Conservation (phyloP, 2,888 invertebrate species). For the Acleris sparsana region DNA sequence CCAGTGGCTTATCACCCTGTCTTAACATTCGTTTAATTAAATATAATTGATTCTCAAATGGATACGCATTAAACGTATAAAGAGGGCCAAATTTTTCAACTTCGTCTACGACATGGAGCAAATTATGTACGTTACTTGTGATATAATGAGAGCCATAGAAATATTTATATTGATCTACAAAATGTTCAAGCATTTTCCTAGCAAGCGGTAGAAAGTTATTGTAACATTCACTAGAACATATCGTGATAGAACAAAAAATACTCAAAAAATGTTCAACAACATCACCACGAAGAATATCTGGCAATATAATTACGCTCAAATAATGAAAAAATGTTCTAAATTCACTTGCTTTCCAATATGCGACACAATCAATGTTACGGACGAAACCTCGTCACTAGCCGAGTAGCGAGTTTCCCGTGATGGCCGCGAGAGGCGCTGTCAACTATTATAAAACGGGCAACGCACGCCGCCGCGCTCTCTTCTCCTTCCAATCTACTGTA, state of each 20-base stretch:
- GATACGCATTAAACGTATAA: constrained; percentile 34
- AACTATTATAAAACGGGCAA: too few relatives aligned
- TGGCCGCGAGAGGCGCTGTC: too few relatives aligned
- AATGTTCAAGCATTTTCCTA: constrained; percentile 32
- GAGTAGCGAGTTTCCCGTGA: too few relatives aligned
- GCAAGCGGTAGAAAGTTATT: constrained; percentile 20
- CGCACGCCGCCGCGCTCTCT: too few relatives aligned
- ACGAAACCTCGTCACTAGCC: too few relatives aligned
- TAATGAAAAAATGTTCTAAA: constrained; percentile 41
- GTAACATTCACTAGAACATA: constrained; percentile 1
- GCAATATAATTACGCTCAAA: constrained; percentile 39
- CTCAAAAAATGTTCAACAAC: constrained; percentile 22
- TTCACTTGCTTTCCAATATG: constrained; percentile 44
- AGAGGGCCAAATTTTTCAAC: constrained; percentile 33
- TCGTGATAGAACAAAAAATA: background rate
- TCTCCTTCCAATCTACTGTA: too few relatives aligned
- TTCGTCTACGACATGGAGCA: constrained; percentile 30
- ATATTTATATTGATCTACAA: constrained; percentile 32
- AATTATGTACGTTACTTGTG: constrained; percentile 37
- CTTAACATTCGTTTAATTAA: constrained; percentile 38
- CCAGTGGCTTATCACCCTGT: constrained; percentile 38
- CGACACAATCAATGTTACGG: too few relatives aligned
- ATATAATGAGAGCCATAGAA: constrained; percentile 38
- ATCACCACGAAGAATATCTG: constrained; percentile 18
- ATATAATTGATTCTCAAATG: constrained; percentile 39